Base-by-base conservation (phyloP, 2,797 vertebrate species). In the Apogon hyalosoma region DNA sequence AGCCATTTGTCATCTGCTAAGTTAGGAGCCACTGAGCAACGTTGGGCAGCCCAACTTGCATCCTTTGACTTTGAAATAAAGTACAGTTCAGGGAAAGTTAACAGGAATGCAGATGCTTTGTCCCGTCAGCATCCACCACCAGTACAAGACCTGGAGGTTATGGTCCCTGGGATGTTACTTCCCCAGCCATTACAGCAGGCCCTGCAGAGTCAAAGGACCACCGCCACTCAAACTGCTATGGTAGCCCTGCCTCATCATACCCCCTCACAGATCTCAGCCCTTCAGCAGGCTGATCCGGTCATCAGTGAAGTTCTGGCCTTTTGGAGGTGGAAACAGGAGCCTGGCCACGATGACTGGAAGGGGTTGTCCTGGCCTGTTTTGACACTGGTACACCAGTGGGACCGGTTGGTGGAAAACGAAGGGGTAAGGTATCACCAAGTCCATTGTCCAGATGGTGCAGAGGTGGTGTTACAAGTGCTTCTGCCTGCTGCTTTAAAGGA, bases 61-160 rank as follows among this genome's bases (percentile, higher is more conserved):
- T 3, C 21, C 0, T 79, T 75, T 52, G 45, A 69, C 3, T 76
- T 38, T 11, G 19, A 13, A 0, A 11, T 79, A 0, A 41, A 15
- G 3, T 77, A 77, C 12, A 6, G 63, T 0, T 28, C 51, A 0
- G 54, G 31, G 0, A 3, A 16, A 10, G 18, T 6, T 5, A 1
- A 49, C 1, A 11, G 28, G 0, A 74, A 77, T 53, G 62, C 71
- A 0, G 56, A 75, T 41, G 53, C 63, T 1, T 16, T 77, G 0
- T 75, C 63, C 1, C 14, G 59, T 1, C 56, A 69, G 18, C 36
- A 6, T 38, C 11, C 6, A 11, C 36, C 36, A 6, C 11, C 36
- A 6, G n/a, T 14, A 42, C 40, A 42, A 14, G 8, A 8, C 3
- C 12, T 14, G 40, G 13, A 3, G 7, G 2, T 12, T 6, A 9